Conservation (phyloP, 2,797 vertebrate species). For the Mycteria americana region DNA sequence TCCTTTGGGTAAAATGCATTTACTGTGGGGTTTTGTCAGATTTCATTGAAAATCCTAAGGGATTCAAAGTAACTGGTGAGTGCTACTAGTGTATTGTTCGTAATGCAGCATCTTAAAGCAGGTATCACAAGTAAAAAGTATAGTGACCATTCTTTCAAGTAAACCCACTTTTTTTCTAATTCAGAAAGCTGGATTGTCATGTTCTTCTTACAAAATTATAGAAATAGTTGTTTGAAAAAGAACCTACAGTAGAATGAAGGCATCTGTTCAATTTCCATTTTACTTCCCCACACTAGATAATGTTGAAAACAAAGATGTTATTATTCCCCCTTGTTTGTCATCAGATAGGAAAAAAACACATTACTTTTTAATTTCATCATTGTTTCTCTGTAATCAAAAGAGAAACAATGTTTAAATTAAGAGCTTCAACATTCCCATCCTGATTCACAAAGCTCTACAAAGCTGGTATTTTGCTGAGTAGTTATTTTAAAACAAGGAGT, state of each 20-base stretch:
- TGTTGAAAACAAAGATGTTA: conserved; percentile 7
- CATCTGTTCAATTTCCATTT: conserved; percentile 46
- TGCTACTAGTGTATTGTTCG: background rate
- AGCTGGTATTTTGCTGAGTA: conserved; percentile 26
- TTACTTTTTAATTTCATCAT: conserved; percentile 1
- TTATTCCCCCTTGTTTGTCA: background rate
- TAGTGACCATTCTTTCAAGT: background rate
- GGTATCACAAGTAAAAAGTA: background rate
- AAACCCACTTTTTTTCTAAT: background rate
- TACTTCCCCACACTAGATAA: background rate
- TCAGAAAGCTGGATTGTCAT: background rate
- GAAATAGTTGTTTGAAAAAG: conserved; percentile 10
- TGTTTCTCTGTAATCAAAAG: conserved; percentile 36
- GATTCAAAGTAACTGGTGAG: background rate
- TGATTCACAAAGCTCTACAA: background rate
- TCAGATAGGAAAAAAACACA: background rate
- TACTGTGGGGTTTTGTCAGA: background rate
- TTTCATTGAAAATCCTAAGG: background rate
- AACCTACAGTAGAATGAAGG: background rate
- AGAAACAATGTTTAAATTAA: conserved; percentile 21
- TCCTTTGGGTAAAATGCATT: background rate
- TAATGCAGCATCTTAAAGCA: background rate
- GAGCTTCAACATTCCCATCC: background rate
- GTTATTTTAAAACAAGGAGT: conserved; percentile 30
- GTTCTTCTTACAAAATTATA: background rate